A percentile compares a stretch with the other conserved stretches of the same genome.
phyloP scores from a whole-genome alignment of 2,797 vertebrate species.

The Masticophis lateralis region DNA sequence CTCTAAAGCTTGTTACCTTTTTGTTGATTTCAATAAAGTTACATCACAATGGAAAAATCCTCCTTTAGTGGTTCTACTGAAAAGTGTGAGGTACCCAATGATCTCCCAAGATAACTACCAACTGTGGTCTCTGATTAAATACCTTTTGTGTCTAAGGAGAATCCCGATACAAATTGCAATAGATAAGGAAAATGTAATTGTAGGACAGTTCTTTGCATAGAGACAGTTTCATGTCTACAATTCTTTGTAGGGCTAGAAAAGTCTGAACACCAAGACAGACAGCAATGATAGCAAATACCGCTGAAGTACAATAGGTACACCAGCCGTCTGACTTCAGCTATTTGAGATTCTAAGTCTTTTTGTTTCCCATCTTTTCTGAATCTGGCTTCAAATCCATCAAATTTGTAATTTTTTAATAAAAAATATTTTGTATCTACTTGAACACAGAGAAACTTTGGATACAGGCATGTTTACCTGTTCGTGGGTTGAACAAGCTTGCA shows the following conservation, averaged over 20 bases:
- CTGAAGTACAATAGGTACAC: background rate
- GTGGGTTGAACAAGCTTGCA: background rate
- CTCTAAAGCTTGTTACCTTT: background rate
- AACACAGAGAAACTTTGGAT: background rate
- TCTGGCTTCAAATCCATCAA: background rate
- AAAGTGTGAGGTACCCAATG: background rate
- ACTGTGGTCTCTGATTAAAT: background rate
- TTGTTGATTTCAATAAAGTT: background rate
- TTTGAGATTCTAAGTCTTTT: background rate
- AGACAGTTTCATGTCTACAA: background rate
- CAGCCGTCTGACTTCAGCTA: background rate
- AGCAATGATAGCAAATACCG: background rate
- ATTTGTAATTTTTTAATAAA: background rate
- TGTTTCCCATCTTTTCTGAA: background rate
- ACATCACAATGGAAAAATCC: background rate
- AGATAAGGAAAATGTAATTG: background rate
- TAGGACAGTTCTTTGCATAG: background rate
- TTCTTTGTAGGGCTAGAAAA: background rate
- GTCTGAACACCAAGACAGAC: background rate
- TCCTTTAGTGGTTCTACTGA: background rate
- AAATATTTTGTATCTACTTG: background rate
- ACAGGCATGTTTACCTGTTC: background rate
- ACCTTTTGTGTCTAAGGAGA: background rate
- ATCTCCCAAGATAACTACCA: background rate
- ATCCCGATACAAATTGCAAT: background rate